Conservation (phyloP, 2,797 vertebrate species). For the Myotis pilosus region DNA sequence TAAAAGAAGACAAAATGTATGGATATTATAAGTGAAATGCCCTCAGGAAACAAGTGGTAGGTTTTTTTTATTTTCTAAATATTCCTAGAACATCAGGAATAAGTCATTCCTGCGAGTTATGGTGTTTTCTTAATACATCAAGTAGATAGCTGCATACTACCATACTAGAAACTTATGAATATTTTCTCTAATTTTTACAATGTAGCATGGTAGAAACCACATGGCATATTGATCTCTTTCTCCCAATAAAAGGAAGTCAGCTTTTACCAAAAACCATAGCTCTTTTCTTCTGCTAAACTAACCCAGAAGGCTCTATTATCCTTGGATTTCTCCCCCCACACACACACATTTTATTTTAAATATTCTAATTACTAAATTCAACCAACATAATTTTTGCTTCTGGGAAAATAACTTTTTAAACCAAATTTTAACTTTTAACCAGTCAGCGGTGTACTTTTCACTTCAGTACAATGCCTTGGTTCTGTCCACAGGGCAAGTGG, state of each 20-base stretch:
- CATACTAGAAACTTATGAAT: background rate
- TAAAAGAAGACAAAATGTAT: background rate
- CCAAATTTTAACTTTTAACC: background rate
- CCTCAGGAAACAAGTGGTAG: background rate
- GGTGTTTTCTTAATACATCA: background rate
- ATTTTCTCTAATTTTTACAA: background rate
- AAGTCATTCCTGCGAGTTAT: background rate
- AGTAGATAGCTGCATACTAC: background rate
- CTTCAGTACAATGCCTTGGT: background rate
- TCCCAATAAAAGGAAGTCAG: background rate
- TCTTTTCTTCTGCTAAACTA: background rate
- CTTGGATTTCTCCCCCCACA: background rate
- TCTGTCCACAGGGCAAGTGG: accelerated
- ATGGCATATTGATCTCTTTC: background rate
- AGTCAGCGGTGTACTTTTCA: background rate
- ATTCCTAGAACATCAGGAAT: background rate
- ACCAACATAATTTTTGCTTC: background rate
- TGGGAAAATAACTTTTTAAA: background rate
- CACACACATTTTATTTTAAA: background rate
- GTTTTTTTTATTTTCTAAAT: background rate
- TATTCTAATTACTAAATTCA: background rate
- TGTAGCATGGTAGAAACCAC: background rate
- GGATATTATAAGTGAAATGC: background rate
- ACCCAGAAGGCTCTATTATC: background rate
- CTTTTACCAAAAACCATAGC: background rate